phyloP scores from a whole-genome alignment of 2,113 vertebrate species.

The Fukomys damarensis region DNA sequence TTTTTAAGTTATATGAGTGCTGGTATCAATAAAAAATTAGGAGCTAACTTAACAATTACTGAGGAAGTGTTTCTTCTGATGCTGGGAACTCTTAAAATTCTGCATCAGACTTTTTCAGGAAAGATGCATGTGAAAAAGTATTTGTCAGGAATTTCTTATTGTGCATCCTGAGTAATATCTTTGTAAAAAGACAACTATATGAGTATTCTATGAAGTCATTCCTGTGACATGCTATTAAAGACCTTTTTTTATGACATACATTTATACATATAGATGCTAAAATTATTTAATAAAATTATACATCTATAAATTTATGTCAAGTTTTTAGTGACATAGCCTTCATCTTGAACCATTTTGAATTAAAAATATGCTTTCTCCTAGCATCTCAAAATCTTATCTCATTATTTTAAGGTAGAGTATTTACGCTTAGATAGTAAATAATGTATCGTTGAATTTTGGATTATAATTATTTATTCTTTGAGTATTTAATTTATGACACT shows the following conservation, averaged over 20 bases:
- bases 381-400: not conserved
- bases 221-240: not conserved
- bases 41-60: constrained; percentile 6
- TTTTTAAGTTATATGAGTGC: constrained; percentile 44
- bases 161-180: not conserved
- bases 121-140: not conserved
- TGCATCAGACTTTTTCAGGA: not conserved
- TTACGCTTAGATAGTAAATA: not conserved
- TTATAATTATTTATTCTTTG: constrained; percentile 18
- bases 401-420: not conserved
- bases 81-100: constrained; percentile 9
- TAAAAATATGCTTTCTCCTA: constrained; percentile 39
- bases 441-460: constrained; percentile 17
- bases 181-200: not conserved
- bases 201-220: constrained; percentile 20
- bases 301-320: not conserved
- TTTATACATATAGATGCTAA: not conserved
- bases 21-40: constrained; percentile 12
- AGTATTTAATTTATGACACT: constrained; percentile 8
- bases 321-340: not conserved
- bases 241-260: constrained; percentile 19
- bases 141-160: constrained; percentile 18
- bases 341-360: constrained; percentile 22
- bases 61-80: constrained; percentile 3
- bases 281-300: constrained; percentile 34